Evolutionary conservation across 2,888 invertebrate genomes (phyloP).

Genomic region (Resseliella maxima): DNA sequence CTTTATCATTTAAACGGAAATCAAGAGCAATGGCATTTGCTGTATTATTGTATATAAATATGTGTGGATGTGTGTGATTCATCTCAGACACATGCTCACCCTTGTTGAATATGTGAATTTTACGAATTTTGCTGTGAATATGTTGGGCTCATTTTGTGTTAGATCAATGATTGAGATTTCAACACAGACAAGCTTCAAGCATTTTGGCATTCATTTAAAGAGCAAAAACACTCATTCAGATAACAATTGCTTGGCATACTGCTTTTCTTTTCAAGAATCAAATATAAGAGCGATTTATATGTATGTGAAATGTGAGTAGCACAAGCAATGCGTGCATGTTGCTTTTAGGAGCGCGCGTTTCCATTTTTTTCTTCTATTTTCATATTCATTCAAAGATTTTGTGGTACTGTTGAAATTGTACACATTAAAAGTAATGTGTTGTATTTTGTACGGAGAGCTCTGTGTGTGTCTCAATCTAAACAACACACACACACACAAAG

Average conservation of each 20-base stretch:
- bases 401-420: constrained; percentile 41
- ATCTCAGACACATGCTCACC: background rate
- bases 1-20: background rate
- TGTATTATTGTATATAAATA: background rate
- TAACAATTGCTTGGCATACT: background rate
- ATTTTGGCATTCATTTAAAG: background rate
- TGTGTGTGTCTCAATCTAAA: background rate
- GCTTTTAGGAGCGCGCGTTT: background rate
- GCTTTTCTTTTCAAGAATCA: background rate
- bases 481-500: background rate
- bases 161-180: constrained; percentile 18
- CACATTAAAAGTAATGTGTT: constrained; percentile 36
- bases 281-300: background rate
- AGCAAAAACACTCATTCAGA: constrained; percentile 11
- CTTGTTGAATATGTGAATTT: background rate
- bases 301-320: background rate
- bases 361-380: background rate
- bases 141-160: background rate
- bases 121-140: background rate
- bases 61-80: background rate
- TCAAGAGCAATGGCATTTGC: background rate
- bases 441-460: background rate
- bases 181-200: background rate
- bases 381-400: constrained; percentile 33
- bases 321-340: background rate